Evolutionary conservation across 1,140 invertebrate genomes (phyloP).

Genomic region (Pentalonia nigronervosa): DNA sequence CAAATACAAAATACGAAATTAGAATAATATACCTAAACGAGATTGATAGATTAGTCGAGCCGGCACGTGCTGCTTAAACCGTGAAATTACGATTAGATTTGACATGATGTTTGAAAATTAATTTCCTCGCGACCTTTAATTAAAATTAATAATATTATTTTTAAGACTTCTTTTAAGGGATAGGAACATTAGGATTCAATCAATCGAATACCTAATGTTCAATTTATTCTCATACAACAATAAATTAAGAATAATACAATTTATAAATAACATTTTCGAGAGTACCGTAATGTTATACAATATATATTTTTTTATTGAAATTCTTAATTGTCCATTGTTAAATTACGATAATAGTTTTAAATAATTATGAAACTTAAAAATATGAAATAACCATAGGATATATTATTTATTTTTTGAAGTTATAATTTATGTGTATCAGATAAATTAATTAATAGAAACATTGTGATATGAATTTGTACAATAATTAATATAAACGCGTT

Average conservation of each 20-base stretch:
- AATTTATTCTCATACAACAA: not conserved
- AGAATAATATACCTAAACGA: not conserved
- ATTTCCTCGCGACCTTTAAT: not conserved
- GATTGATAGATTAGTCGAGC: not conserved
- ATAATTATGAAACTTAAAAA: not conserved
- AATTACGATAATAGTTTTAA: not conserved
- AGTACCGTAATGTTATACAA: not conserved
- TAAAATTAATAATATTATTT: not conserved
- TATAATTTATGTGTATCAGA: not conserved
- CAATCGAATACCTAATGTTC: not conserved
- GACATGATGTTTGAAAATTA: not conserved
- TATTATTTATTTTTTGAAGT: no score
- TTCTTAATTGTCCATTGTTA: not conserved
- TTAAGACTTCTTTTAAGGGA: not conserved
- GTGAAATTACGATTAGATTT: constrained; percentile 2
- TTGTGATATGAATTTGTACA: not conserved
- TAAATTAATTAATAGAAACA: not conserved
- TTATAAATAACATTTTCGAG: not conserved
- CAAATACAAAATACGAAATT: not conserved
- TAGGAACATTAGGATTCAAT: not conserved
- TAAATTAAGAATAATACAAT: no score
- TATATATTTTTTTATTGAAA: not conserved
- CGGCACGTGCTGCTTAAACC: not conserved
- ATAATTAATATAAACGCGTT: not conserved
- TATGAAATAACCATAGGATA: no score